Percentiles rank a stretch among this genome's conserved stretches.
phyloP scores from a whole-genome alignment of 2,113 vertebrate species.

The Alouatta palliata region DNA sequence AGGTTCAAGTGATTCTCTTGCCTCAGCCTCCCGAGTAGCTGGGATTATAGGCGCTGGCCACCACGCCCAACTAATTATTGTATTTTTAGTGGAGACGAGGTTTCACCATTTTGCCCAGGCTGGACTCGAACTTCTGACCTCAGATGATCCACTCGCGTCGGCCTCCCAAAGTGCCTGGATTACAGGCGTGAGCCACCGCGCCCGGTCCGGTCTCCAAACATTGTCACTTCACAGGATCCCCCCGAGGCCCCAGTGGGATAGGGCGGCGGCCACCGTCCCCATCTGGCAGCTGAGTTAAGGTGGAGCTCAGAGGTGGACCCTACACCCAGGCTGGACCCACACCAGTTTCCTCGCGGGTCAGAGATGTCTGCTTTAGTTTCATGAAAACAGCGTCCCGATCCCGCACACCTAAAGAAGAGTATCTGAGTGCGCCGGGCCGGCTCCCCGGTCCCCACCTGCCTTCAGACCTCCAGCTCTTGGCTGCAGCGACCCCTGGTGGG shows the following conservation, averaged over 20 bases:
- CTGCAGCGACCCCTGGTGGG: constrained; percentile 4
- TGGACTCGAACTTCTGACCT: too few relatives aligned
- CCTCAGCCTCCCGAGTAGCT: too few relatives aligned
- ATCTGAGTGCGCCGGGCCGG: background rate
- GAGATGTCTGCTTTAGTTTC: background rate
- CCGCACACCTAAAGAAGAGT: background rate
- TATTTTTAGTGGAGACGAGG: too few relatives aligned
- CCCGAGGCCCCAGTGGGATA: background rate
- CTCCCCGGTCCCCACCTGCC: background rate
- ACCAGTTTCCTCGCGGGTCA: background rate
- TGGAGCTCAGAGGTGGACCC: background rate
- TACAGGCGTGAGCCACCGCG: too few relatives aligned
- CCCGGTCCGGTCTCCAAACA: too few relatives aligned
- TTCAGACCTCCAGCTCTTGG: background rate
- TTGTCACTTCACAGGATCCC: background rate
- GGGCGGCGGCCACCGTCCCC: background rate
- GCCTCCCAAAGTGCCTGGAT: too few relatives aligned
- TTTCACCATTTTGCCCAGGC: too few relatives aligned
- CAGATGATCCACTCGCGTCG: too few relatives aligned
- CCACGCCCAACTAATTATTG: too few relatives aligned
- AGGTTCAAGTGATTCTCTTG: too few relatives aligned
- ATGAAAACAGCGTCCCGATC: background rate
- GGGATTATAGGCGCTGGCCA: too few relatives aligned
- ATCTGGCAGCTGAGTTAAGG: background rate
- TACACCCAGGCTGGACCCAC: background rate